Evolutionary conservation across 2,797 vertebrate species (phyloP), one percentile per base, ranked within the genome.

Genomic region (Hephaestus fuliginosus): DNA sequence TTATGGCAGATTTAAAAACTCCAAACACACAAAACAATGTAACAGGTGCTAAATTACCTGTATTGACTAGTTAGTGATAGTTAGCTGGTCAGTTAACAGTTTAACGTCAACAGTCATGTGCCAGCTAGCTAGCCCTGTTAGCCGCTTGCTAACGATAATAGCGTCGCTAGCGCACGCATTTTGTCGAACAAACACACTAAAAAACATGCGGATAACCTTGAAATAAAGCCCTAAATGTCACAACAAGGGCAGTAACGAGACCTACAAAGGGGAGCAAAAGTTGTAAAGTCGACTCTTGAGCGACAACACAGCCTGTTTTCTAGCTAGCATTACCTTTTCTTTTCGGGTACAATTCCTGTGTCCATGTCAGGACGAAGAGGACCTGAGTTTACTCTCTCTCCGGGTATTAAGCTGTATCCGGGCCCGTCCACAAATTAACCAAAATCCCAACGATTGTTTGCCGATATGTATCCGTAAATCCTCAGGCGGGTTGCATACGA

Each of bases 331-430:
- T 96, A 98, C 97, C 97, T 97, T 95, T 98, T 98, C 95, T 98
- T 97, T 92, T 97, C 97, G 93, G 95, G 96, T 95, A 95, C 94
- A 91, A 88, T 95, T 95, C 90, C 96, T 92, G 96, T 95, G 93
- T 97, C 97, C 96, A 97, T 98, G 93, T 95, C 94, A 90, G 94
- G 94, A 94, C 89, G 84, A 81, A 80, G 30, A 74, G 52, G 73
- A 85, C 82, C 88, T 5, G 90, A 86, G 92, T 90, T 70, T 80
- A 89, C 82, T 84, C 88, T 92, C 93, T 90, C 90, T 88, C 20
- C 85, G 58, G 72, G 46, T 81, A 39, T 87, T 60, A 46, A 88
- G 76, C 85, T 75, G 88, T 89, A 58, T 86, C 78, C 75, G 85
- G 85, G 74, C 86, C 90, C 89, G 78, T 80, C 62, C 75, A 88